These are phyloP conservation scores for Ictalurus punctatus DNA, from an alignment of 2,113 vertebrate species.

Conservation along the genomic window DNA sequence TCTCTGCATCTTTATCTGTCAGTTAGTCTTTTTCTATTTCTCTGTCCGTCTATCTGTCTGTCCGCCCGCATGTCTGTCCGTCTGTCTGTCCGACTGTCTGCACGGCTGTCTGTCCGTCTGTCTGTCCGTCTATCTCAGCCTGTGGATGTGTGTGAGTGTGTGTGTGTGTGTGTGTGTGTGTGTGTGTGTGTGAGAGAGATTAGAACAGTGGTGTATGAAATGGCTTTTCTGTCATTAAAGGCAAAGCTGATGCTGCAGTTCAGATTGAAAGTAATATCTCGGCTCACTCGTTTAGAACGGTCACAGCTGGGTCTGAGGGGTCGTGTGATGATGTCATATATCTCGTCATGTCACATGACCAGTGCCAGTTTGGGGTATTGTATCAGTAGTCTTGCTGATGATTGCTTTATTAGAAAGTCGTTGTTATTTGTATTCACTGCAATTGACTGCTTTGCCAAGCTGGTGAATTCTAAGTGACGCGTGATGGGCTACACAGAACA, in stretches of 20 bases:
- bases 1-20: background rate
- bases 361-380: background rate
- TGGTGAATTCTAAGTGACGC: background rate
- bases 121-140: background rate
- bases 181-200: background rate
- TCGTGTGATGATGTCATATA: no score
- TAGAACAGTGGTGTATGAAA: background rate
- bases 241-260: background rate
- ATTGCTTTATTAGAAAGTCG: background rate
- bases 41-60: background rate
- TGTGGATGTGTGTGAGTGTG: background rate
- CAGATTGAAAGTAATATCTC: conserved; percentile 1
- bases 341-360: background rate
- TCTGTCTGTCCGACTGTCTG: background rate
- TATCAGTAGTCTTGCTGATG: background rate
- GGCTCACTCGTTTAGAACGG: conserved; percentile 18
- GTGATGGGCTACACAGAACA: background rate
- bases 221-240: conserved; percentile 5
- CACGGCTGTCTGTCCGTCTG: background rate
- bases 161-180: background rate
- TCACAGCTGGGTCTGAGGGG: background rate
- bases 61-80: background rate
- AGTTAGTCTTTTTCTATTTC: background rate
- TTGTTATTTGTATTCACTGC: background rate
- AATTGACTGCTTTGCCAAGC: background rate